These are phyloP conservation scores for Orthosia gracilis DNA, from an alignment of 2,888 invertebrate genomes.

Conservation along the genomic window DNA sequence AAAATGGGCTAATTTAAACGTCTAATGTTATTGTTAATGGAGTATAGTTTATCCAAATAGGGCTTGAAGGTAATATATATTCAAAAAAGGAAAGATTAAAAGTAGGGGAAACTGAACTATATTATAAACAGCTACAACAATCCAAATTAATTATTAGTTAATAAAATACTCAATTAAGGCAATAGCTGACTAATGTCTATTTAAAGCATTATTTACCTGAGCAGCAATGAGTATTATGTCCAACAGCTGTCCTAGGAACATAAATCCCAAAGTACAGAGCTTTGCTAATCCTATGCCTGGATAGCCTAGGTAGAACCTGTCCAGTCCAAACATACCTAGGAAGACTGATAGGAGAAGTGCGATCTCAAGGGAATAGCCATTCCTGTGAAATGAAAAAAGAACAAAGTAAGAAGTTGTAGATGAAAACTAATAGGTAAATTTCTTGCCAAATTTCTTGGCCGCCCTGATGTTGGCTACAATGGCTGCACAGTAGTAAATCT, in stretches of 20 bases:
- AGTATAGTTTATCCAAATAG: too few species aligned
- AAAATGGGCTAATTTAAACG: too few species aligned
- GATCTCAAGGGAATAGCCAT: slow-evolving; percentile 98
- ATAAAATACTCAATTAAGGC: background rate
- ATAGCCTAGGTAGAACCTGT: slow-evolving; percentile 99
- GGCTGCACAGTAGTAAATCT: too few species aligned
- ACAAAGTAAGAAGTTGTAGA: background rate
- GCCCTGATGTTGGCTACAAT: too few species aligned
- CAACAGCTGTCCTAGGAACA: slow-evolving; percentile 98
- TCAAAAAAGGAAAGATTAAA: background rate
- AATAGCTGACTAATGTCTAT: background rate
- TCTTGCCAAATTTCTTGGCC: too few species aligned
- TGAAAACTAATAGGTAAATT: background rate
- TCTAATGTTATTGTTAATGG: too few species aligned
- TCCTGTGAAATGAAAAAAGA: slow-evolving; percentile 90
- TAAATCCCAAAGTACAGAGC: slow-evolving; percentile 98
- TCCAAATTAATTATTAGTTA: background rate
- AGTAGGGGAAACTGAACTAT: background rate
- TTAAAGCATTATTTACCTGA: slow-evolving; percentile 88
- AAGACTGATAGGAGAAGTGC: slow-evolving; percentile 98
- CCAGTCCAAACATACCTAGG: slow-evolving; percentile 99
- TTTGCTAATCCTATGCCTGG: slow-evolving; percentile 98
- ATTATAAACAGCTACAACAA: background rate
- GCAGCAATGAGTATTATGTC: slow-evolving; percentile 99
- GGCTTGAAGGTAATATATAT: too few species aligned